Evolutionary conservation across 2,113 vertebrate species (phyloP), one percentile per base, ranked within the genome.

Genomic region (Synchiropus splendidus): DNA sequence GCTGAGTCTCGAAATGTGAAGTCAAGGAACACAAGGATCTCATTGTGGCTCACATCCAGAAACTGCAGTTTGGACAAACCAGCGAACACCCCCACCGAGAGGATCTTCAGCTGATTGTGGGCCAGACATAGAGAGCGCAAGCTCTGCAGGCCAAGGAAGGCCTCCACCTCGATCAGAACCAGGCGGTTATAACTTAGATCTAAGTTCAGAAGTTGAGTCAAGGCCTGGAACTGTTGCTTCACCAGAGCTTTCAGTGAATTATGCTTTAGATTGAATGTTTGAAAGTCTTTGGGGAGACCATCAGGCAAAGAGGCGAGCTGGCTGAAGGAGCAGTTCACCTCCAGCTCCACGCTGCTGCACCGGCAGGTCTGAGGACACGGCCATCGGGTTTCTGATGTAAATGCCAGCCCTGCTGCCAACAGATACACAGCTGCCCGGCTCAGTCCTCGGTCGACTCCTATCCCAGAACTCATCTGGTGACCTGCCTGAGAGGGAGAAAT

Each of bases 11-110:
- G 40, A 54, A 94, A 94, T 2, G 85, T 86, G 44, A 86, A 85
- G 12, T 92, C 91, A 2, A 92, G 73, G 36, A 94, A 83, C 31
- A 93, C 81, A 16, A 92, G 83, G 2, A 94, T 84, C 51, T 88
- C 78, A 43, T 94, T 94, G 33, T 76, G 54, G 32, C 89, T 85
- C 14, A 93, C 68, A 54, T 93, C 90, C 14, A 94, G 75, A 12
- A 87, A 21, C 1, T 61, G 80, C 10, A 93, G 83, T 45, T 63
- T 75, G 1, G 67, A 33, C 39, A 92, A 81, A 2, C 88, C 87
- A 0, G 77, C 63, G 39, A 94, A 89, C 1, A 79, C 73, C 2
- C 88, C 87, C 0, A 82, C 83, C 0, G 86, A 81, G 43, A 94
- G 39, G 16, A 93, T 79, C 54, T 87, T 88, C 10, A 94, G 74